Evolutionary conservation across 92 coral and sea anemone species (phyloP).

Genomic region (Zoanthus sansibaricus): DNA sequence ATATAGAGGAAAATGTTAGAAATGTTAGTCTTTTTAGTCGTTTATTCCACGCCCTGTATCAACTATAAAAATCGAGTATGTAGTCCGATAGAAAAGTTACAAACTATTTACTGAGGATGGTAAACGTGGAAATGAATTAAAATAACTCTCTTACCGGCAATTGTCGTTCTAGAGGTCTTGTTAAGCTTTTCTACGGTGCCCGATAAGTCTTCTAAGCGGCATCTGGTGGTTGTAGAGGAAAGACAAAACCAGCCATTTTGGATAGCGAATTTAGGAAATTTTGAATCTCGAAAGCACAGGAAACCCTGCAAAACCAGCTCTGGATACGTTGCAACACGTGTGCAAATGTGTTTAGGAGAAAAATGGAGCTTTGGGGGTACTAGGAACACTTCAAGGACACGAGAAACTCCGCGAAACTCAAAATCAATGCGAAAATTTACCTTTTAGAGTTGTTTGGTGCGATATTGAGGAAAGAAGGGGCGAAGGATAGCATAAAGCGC

Average conservation of each 20-base stretch:
- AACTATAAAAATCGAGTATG: conserved; percentile 89
- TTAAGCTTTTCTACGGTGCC: conserved; percentile 69
- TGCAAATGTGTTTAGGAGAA: conserved; percentile 72
- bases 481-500: conserved; percentile 99
- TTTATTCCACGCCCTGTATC: conserved; percentile 93
- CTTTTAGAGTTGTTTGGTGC: conserved; percentile 99
- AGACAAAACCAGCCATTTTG: conserved; percentile 99
- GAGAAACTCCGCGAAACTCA: conserved; percentile 83
- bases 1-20: conserved; percentile 52
- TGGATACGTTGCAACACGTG: conserved; percentile 98
- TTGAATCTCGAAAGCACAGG: conserved; percentile 93
- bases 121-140: conserved; percentile 84
- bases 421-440: conserved; percentile 87
- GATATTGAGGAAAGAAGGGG: conserved; percentile 99
- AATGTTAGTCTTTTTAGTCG: conserved; percentile 71
- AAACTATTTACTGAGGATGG: conserved; percentile 90
- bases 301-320: conserved; percentile 98
- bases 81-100: conserved; percentile 94
- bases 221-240: conserved; percentile 85
- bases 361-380: conserved; percentile 67
- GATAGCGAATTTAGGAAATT: conserved; percentile 99
- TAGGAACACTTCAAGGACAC: conserved; percentile 70
- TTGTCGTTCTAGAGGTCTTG: conserved; percentile 72
- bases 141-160: conserved; percentile 93
- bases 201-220: conserved; percentile 79